Percentiles rank a stretch among this genome's conserved stretches.
Conservation (phyloP, 2,797 vertebrate species). For the Tauraco hartlaubi region DNA sequence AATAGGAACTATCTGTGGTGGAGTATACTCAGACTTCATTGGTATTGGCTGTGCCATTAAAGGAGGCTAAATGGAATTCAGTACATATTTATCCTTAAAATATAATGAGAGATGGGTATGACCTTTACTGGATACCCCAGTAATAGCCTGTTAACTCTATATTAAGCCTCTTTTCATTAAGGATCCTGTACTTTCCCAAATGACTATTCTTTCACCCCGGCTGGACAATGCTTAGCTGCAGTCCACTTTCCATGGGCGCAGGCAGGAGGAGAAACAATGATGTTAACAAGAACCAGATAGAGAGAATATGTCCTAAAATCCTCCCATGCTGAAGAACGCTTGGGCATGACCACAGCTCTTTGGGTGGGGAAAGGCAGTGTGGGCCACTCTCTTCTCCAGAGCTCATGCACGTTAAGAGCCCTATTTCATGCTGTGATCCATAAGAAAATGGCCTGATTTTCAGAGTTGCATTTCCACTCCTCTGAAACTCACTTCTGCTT, state of each 20-base stretch:
- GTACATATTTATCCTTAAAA: background rate
- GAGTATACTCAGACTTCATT: background rate
- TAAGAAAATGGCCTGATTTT: background rate
- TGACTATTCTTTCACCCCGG: background rate
- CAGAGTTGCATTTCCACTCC: background rate
- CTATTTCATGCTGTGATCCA: accelerated
- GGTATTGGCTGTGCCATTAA: background rate
- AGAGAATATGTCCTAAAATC: background rate
- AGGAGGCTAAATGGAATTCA: background rate
- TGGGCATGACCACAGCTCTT: background rate
- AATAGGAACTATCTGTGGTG: background rate
- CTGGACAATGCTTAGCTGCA: background rate
- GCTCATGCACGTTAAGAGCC: background rate
- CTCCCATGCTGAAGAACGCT: background rate
- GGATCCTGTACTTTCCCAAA: background rate
- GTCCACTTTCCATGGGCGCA: background rate
- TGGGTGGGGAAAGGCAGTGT: background rate
- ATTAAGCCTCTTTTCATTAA: background rate
- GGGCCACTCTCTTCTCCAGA: background rate
- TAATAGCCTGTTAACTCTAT: background rate
- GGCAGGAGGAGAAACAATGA: background rate
- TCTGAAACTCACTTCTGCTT: background rate
- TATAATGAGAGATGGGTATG: background rate
- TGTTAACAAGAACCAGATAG: background rate
- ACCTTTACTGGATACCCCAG: background rate